These are phyloP conservation scores for Apis laboriosa DNA, from an alignment of 1,140 invertebrate genomes.

Conservation along the genomic window DNA sequence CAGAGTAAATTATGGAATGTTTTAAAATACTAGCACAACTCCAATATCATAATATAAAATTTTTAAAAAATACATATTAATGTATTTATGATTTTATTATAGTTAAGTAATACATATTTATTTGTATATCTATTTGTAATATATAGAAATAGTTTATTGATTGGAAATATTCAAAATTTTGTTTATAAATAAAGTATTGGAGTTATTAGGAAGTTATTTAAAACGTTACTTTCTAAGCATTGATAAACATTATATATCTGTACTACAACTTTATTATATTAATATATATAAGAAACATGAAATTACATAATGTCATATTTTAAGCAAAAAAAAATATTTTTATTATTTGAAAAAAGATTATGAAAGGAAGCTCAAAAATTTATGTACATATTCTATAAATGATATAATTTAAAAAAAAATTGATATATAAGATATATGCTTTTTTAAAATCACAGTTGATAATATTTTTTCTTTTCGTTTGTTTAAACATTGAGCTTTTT, in stretches of 20 bases:
- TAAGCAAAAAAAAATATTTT: not conserved
- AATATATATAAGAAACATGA: not conserved
- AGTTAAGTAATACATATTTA: not conserved
- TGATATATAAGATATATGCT: not conserved
- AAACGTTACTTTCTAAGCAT: not conserved
- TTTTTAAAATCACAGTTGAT: conserved; percentile 5
- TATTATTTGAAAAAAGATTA: not conserved
- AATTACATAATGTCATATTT: not conserved
- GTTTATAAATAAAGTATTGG: not conserved
- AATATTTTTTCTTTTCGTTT: not conserved
- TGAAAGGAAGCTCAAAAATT: not conserved
- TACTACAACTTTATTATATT: not conserved
- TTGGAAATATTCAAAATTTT: not conserved
- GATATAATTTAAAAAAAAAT: not conserved
- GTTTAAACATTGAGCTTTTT: not conserved
- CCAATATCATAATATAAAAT: not conserved
- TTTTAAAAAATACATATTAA: not conserved
- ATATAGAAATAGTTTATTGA: not conserved
- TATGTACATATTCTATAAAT: not conserved
- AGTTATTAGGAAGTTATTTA: not conserved
- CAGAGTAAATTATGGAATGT: not conserved
- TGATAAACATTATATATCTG: not conserved
- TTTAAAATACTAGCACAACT: not conserved
- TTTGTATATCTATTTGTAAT: no score
- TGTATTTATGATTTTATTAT: not conserved